phyloP scores from a whole-genome alignment of 2,113 vertebrate species.

The Lanius collurio region DNA sequence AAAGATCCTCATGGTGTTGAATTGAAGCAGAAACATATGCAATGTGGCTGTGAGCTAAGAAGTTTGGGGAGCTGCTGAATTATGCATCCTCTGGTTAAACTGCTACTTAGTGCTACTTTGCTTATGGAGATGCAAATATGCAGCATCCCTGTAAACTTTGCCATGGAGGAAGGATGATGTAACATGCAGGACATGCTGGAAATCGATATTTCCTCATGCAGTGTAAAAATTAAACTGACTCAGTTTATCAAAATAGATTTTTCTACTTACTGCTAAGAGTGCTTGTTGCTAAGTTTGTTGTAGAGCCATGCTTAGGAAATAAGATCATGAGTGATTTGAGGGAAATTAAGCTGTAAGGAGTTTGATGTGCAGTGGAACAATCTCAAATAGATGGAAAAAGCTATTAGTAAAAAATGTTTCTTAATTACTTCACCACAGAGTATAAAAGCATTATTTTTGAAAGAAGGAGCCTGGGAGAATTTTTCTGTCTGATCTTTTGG shows the following conservation, averaged over 20 bases:
- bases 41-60: not conserved
- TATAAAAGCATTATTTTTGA: slow-evolving; percentile 19
- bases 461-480: slow-evolving; percentile 26
- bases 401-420: slow-evolving; percentile 15
- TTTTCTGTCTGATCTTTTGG: not conserved
- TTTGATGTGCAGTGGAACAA: not conserved
- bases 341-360: not conserved
- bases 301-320: slow-evolving; percentile 41
- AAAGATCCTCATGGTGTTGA: not conserved
- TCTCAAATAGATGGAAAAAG: slow-evolving; percentile 1
- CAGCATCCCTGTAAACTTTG: not conserved
- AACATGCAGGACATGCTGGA: not conserved
- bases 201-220: not conserved
- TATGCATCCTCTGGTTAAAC: not conserved
- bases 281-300: slow-evolving; percentile 26
- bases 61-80: slow-evolving; percentile 13
- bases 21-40: not conserved
- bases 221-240: not conserved
- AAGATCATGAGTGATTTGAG: not conserved
- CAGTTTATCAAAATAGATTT: not conserved
- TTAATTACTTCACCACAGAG: slow-evolving; percentile 1
- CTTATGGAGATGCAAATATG: not conserved
- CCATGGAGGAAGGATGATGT: not conserved
- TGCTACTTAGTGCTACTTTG: not conserved
- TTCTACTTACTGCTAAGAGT: not conserved